These are phyloP conservation scores for Xiphophorus couchianus DNA, from an alignment of 2,113 vertebrate genomes.

Conservation along the genomic window DNA sequence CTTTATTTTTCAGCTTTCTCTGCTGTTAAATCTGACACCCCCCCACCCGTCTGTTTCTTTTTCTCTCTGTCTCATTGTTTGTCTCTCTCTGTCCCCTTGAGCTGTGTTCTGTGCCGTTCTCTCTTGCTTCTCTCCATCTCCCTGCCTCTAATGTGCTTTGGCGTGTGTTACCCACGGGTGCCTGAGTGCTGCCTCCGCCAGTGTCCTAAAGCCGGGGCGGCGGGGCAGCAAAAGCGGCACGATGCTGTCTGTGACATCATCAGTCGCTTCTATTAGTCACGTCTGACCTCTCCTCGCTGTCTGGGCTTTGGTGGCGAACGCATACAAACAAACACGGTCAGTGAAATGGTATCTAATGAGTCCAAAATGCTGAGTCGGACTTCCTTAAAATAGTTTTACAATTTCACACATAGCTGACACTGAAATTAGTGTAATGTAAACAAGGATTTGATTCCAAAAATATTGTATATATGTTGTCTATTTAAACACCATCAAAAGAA, in stretches of 20 bases:
- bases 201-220: conserved; percentile 68
- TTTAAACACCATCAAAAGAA: background rate
- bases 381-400: conserved; percentile 4
- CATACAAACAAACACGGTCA: conserved; percentile 5
- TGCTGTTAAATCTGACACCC: conserved; percentile 66
- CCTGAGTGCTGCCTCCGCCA: conserved; percentile 51
- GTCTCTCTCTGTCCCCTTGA: conserved; percentile 60
- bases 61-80: conserved; percentile 25
- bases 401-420: background rate
- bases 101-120: conserved; percentile 61
- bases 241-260: conserved; percentile 71
- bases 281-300: conserved; percentile 70
- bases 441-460: conserved; percentile 6
- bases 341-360: conserved; percentile 28
- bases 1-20: conserved; percentile 37
- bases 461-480: background rate
- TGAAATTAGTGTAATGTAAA: background rate
- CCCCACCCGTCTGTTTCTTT: conserved; percentile 23
- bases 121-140: conserved; percentile 59
- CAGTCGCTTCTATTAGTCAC: conserved; percentile 65
- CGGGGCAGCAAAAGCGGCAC: conserved; percentile 54
- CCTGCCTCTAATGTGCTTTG: conserved; percentile 72
- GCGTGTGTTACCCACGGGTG: conserved; percentile 74
- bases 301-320: conserved; percentile 43
- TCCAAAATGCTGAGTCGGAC: conserved; percentile 22